Evolutionary conservation across 2,113 vertebrate genomes (phyloP), one percentile per base, ranked within the genome.

Genomic region (Brachyistius frenatus): DNA sequence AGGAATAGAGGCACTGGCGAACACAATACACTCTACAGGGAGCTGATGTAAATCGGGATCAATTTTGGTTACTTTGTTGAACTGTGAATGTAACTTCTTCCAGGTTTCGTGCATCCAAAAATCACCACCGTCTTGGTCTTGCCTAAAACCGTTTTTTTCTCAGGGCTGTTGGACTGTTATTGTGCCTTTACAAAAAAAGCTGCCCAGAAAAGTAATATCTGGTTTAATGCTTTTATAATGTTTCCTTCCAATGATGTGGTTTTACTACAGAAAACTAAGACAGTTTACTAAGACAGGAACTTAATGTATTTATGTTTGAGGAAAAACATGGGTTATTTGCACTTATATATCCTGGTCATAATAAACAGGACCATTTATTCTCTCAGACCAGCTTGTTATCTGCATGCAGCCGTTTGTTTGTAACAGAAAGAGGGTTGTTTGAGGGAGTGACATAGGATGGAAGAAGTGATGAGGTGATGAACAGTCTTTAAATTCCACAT

Each of bases 401-500:
- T 55, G 50, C 13, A 30, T 41, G 47, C 6, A 77, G 63, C 15
- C 31, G 2, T 74, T 82, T 67, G 32, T 78, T 44, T 61, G 0
- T 32, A 8, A 30, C 32, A 39, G n/a, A 14, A 37, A 41, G 1
- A 5, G 35, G 2, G 35, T 4, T 41, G 57, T 23, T 54, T 13
- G 2, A 31, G 57, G 9, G 56, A 13, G 57, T 75, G 79, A 77
- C 56, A 15, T 66, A 32, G 9, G 14, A 53, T 90, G 86, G 88
- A 90, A 85, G 78, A 84, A 84, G 72, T 86, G 78, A 88, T 73
- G 68, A 63, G 47, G 54, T 57, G 36, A 53, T 53, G 73, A 80
- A 57, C 58, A 68, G 70, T 81, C 76, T 79, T 76, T 71, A 86
- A 85, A 92, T 88, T 93, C 84, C 87, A 73, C 77, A 81, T 63